phyloP scores from a whole-genome alignment of 1,140 invertebrate genomes.

The Drosophila neocordata region DNA sequence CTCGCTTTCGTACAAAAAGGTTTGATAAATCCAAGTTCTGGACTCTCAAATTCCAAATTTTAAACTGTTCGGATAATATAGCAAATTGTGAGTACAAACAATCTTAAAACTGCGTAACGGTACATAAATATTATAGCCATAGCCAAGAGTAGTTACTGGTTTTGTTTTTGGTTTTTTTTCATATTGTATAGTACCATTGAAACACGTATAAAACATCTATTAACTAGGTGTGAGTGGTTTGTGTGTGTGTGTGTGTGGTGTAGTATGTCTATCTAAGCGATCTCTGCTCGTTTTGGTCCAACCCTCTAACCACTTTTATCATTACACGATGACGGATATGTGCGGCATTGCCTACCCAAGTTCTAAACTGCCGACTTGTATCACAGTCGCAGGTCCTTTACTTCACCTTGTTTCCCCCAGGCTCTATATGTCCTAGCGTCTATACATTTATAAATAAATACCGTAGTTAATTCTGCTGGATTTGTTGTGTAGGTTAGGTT shows the following conservation, averaged over 20 bases:
- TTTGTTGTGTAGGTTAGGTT: constrained; percentile 15
- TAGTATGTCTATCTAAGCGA: constrained; percentile 59
- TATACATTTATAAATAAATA: constrained; percentile 20
- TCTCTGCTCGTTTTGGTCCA: constrained; percentile 58
- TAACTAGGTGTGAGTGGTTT: constrained; percentile 55
- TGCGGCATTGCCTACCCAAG: constrained; percentile 36
- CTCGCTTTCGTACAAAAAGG: constrained; percentile 71
- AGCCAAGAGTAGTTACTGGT: constrained; percentile 57
- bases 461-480: background rate
- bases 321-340: constrained; percentile 46
- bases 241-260: constrained; percentile 29
- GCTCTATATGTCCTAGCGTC: constrained; percentile 15
- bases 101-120: constrained; percentile 77
- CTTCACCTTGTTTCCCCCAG: background rate
- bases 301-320: constrained; percentile 14
- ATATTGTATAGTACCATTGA: constrained; percentile 60
- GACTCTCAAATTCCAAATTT: constrained; percentile 20
- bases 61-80: constrained; percentile 57
- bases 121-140: constrained; percentile 58
- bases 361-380: constrained; percentile 61
- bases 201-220: constrained; percentile 81
- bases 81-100: constrained; percentile 76
- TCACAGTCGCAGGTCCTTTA: constrained; percentile 43
- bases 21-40: constrained; percentile 33
- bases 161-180: constrained; percentile 2